These are phyloP conservation scores for Myodes glareolus DNA, from an alignment of 2,113 vertebrate species.

Conservation along the genomic window DNA sequence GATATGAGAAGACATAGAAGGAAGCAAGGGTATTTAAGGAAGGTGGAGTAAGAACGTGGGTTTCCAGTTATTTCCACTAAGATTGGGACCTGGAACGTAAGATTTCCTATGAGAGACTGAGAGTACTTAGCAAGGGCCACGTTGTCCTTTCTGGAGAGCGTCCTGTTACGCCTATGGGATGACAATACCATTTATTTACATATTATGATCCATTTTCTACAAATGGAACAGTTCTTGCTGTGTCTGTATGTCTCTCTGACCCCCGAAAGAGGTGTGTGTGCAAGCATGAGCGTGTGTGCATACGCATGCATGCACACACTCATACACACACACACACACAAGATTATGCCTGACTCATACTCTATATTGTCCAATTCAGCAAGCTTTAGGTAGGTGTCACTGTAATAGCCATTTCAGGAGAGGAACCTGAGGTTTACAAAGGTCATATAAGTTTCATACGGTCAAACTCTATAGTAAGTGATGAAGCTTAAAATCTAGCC, in stretches of 20 bases:
- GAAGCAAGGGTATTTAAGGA: neutral
- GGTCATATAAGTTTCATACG: neutral
- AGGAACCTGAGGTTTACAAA: conserved; percentile 24
- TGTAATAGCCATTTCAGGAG: neutral
- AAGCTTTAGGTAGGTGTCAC: neutral
- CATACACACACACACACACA: neutral
- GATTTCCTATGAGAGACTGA: neutral
- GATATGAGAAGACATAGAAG: neutral
- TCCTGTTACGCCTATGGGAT: neutral
- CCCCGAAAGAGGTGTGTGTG: neutral
- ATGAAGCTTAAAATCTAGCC: neutral
- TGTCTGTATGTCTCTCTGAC: neutral
- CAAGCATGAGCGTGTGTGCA: neutral
- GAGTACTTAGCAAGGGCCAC: neutral
- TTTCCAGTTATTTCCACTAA: neutral
- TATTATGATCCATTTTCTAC: neutral
- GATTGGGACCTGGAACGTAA: neutral
- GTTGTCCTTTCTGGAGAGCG: neutral
- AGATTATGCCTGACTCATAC: neutral
- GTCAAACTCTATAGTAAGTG: neutral
- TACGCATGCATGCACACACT: neutral
- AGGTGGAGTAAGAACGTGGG: neutral
- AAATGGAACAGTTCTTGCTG: neutral
- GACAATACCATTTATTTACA: neutral
- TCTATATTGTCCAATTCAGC: neutral